Base-by-base conservation (phyloP, 37 sponge, comb jelly and placozoan species). In the Geodia barretti region DNA sequence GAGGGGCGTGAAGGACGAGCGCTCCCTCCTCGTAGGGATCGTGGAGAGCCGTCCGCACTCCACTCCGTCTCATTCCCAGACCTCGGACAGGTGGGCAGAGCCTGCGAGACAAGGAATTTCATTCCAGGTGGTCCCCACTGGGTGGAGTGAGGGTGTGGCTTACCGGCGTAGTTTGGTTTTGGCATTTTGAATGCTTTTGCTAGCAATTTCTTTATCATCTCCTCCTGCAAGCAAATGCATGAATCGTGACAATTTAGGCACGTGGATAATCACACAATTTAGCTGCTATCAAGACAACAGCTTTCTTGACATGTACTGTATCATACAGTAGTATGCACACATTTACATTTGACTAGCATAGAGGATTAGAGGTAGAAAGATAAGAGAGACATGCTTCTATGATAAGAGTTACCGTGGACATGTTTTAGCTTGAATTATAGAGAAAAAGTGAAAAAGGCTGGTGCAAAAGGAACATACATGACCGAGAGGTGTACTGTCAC, bases 111-210 rank as follows among this genome's bases (percentile, higher is more conserved):
- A 23, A 60, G 19, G 19, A 60, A 23, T 60, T 23, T 60, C 21
- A 21, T 23, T 19, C 21, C 62, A 23, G 21, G 19, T 60, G 21
- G n/a, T n/a, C n/a, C n/a, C n/a, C n/a, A n/a, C n/a, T n/a, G n/a
- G 35, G 71, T 24, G 5, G 58, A 3, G 64, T 3, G 60, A 0
- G n/a, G 29, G 26, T 25, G n/a, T 9, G 39, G 5, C 39, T 78
- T 81, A 72, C 80, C 82, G 31, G 59, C 61, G 74, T 92, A 93
- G 79, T 94, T 92, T n/a, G 92, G 88, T 25, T 95, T 91, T 24
- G 98, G 98, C 4, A 98, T 86, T 81, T 82, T 85, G 83, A 95
- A 98, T 8, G 98, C 96, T 76, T 93, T 95, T 23, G 93, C 88
- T 17, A 98, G 74, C 29, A 98, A 54, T 17, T 77, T 65, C 62